Evolutionary conservation across 1,140 invertebrate species (phyloP), one percentile per base, ranked within the genome.

Genomic region (Babylonia areolata): DNA sequence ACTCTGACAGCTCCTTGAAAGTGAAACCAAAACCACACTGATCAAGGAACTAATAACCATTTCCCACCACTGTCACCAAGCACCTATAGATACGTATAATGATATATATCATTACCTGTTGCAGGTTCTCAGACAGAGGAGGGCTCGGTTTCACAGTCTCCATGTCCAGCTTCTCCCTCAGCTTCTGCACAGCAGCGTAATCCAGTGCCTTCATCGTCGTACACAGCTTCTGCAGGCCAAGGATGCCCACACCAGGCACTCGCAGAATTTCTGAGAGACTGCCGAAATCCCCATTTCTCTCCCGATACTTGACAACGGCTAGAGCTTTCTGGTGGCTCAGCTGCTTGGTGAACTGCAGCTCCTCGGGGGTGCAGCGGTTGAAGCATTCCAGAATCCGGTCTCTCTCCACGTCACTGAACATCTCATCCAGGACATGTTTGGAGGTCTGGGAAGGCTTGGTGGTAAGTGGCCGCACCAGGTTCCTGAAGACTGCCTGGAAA

Each of bases 191-290:
- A n/a, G 54, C 80, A 35, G 82, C 46, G 33, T 81, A 86, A 64
- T 84, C 73, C 40, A 83, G 23, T 15, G 73, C 46, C 35, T 87
- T 87, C 35, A 87, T 69, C 6, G 75, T 77, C 31, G 85, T 81
- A 39, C 89, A 89, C 51, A 89, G 37, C 82, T 89, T 89, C 80
- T 89, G 82, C 33, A 89, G 46, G 20, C 85, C 85, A 28, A 88
- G 46, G n/a, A 87, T 82, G 31, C 87, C 89, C 33, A 89, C 33
- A 31, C 89, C 87, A 9, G 89, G 89, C 15, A 89, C 89, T 20
- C 73, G 51, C 11, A 86, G 71, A 58, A 89, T 46, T 64, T 81
- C 85, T 31, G 86, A 85, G 31, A 89, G 37, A 42, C 73, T 81
- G 31, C 73, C 37, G 40, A 87, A 89, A 20, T 86, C 40, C 33